Percentiles rank a stretch among this genome's conserved stretches.
These are phyloP conservation scores for Ambastaia sidthimunki DNA, from an alignment of 2,797 vertebrate species.

Conservation along the genomic window DNA sequence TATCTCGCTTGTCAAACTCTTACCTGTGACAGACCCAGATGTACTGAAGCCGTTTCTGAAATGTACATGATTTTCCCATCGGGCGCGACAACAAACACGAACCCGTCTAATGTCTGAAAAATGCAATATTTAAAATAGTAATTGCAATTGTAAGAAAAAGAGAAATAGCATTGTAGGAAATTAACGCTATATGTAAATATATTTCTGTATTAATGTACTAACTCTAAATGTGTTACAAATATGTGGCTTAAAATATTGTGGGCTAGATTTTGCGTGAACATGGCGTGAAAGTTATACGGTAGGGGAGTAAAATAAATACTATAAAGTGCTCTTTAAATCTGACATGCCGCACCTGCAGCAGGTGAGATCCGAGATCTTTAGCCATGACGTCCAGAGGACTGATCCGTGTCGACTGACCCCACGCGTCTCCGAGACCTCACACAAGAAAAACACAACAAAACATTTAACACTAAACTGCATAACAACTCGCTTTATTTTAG, in stretches of 20 bases:
- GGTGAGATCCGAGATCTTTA: slow-evolving; percentile 91
- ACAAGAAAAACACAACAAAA: neutral
- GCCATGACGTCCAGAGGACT: slow-evolving; percentile 87
- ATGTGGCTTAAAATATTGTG: no score
- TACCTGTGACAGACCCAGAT: slow-evolving; percentile 95
- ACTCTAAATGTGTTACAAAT: no score
- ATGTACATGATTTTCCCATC: slow-evolving; percentile 99
- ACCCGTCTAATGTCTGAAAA: slow-evolving; percentile 91
- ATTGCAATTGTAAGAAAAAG: neutral
- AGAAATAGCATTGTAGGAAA: no score
- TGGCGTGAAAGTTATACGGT: neutral
- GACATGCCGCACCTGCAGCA: slow-evolving; percentile 83
- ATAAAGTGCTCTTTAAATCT: neutral
- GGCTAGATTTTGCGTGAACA: neutral
- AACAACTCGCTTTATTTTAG: no score
- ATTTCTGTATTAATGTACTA: neutral
- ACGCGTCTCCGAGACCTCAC: slow-evolving; percentile 88
- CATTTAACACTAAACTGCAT: neutral
- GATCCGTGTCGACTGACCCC: slow-evolving; percentile 82
- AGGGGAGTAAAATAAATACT: neutral
- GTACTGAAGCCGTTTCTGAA: slow-evolving; percentile 94
- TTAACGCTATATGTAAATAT: no score
- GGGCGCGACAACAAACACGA: slow-evolving; percentile 92
- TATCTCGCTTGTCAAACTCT: slow-evolving; percentile 38
- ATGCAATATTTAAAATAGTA: slow-evolving; percentile 35